Conservation (phyloP, 2,113 vertebrate species). For the Beaufortia kweichowensis region DNA sequence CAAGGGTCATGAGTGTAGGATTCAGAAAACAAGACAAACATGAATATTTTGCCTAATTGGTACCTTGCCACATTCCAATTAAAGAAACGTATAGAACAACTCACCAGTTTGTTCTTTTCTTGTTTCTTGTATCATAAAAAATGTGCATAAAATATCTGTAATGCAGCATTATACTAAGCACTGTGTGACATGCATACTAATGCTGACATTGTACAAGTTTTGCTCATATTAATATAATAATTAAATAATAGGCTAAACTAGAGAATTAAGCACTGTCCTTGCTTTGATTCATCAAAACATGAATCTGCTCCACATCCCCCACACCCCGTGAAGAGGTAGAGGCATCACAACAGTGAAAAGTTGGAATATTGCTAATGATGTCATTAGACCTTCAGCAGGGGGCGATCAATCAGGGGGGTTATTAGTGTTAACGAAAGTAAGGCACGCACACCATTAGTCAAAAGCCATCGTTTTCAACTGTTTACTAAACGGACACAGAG, state of each 20-base stretch:
- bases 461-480: constrained; percentile 62
- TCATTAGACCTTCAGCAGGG: constrained; percentile 65
- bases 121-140: not conserved
- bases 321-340: constrained; percentile 41
- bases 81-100: not conserved
- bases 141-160: not conserved
- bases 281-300: not conserved
- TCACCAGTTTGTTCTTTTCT: not conserved
- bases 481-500: constrained; percentile 49
- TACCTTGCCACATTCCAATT: not conserved
- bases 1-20: not conserved
- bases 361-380: constrained; percentile 67
- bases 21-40: not conserved
- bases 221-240: too few species aligned
- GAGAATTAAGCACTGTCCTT: not conserved
- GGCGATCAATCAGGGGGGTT: constrained; percentile 69
- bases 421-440: constrained; percentile 68
- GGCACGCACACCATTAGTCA: constrained; percentile 65
- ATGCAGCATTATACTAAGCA: not conserved
- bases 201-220: not conserved
- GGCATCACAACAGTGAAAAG: constrained; percentile 57
- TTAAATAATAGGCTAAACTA: not conserved
- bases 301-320: not conserved
- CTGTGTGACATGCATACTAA: not conserved
- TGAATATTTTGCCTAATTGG: not conserved